These are phyloP conservation scores for Cottoperca gobio DNA, from an alignment of 2,797 vertebrate species.

Conservation along the genomic window DNA sequence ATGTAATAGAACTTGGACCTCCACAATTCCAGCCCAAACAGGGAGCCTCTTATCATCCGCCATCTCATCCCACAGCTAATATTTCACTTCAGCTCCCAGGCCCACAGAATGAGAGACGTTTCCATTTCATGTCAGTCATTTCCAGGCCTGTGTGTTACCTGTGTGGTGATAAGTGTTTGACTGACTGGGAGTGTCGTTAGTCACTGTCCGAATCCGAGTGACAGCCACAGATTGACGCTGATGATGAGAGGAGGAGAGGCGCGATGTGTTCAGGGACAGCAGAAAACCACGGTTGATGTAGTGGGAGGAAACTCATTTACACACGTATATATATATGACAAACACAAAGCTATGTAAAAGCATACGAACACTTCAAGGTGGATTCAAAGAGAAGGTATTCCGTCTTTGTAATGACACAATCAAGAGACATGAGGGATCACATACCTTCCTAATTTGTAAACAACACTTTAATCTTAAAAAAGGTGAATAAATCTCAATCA, in stretches of 20 bases:
- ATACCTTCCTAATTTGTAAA: not conserved
- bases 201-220: constrained; percentile 81
- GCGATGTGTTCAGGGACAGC: constrained; percentile 35
- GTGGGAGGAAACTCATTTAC: constrained; percentile 23
- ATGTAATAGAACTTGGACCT: constrained; percentile 74
- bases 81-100: constrained; percentile 79
- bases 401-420: constrained; percentile 20
- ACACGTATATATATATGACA: constrained; percentile 11
- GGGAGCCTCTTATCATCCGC: constrained; percentile 73
- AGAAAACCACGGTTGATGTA: constrained; percentile 7
- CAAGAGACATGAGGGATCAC: not conserved
- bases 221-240: constrained; percentile 78
- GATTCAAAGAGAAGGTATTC: not conserved
- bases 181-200: constrained; percentile 83
- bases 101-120: constrained; percentile 83
- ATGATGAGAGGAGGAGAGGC: constrained; percentile 68
- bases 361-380: not conserved
- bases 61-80: constrained; percentile 82
- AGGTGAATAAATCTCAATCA: not conserved
- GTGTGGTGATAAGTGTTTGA: constrained; percentile 86
- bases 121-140: constrained; percentile 86
- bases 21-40: constrained; percentile 74
- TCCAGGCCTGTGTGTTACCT: constrained; percentile 83
- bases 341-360: constrained; percentile 23
- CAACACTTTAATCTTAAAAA: not conserved